These are phyloP conservation scores for Camponotus vicinus DNA, from an alignment of 1,140 invertebrate genomes.

Conservation along the genomic window DNA sequence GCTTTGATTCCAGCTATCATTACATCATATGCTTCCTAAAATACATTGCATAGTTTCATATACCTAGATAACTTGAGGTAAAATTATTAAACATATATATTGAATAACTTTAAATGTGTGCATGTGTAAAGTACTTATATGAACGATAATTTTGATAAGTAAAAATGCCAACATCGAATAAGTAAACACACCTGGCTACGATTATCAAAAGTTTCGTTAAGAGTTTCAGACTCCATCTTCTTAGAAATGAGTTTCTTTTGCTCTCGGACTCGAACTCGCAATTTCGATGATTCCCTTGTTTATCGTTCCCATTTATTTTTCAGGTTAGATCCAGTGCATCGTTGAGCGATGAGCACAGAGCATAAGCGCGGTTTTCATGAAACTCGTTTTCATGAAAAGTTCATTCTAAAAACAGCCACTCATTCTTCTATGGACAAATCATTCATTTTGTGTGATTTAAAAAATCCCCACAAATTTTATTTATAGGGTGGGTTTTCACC, in stretches of 20 bases:
- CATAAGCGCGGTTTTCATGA: too few relatives aligned
- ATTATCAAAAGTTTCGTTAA: constrained; percentile 65
- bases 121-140: neutral
- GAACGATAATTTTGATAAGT: too few relatives aligned
- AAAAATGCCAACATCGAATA: neutral
- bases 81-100: neutral
- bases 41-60: constrained; percentile 46
- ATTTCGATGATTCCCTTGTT: too few relatives aligned
- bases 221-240: neutral
- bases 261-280: too few relatives aligned
- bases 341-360: too few relatives aligned
- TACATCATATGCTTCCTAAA: constrained; percentile 86
- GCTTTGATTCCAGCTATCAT: constrained; percentile 89
- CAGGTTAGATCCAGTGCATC: too few relatives aligned
- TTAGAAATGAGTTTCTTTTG: neutral
- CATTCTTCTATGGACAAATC: too few relatives aligned
- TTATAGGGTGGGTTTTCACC: too few relatives aligned
- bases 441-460: too few relatives aligned
- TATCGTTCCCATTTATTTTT: too few relatives aligned
- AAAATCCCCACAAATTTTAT: too few relatives aligned
- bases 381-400: neutral
- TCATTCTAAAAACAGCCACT: too few relatives aligned
- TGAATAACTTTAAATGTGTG: neutral
- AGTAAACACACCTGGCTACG: constrained; percentile 69
- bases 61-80: neutral